A percentile compares a stretch with the other conserved stretches of the same genome.
phyloP scores from a whole-genome alignment of 2,797 vertebrate species.

The Sphenopsis melanotis region DNA sequence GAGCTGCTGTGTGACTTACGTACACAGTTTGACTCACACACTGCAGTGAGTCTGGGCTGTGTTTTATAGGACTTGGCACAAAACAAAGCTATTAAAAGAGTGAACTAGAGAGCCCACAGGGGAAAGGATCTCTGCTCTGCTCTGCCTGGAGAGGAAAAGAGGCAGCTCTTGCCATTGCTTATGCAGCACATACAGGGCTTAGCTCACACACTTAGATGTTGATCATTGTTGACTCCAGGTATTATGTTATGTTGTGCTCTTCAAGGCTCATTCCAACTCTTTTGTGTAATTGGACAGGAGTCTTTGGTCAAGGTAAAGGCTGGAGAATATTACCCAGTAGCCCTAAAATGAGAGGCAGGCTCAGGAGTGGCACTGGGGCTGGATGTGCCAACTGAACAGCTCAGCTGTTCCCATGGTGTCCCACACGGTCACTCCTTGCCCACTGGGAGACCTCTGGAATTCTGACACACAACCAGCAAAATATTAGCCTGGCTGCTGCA shows the following conservation, averaged over 20 bases:
- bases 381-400: not conserved
- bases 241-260: rapidly evolving
- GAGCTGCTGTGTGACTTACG: not conserved
- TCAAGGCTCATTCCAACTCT: not conserved
- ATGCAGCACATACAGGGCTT: not conserved
- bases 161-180: rapidly evolving
- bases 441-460: not conserved
- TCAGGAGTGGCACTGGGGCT: not conserved
- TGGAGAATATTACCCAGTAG: not conserved
- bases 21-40: not conserved
- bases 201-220: not conserved
- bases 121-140: not conserved
- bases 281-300: not conserved
- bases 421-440: not conserved
- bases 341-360: rapidly evolving
- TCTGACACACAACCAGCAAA: not conserved
- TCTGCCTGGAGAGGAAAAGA: not conserved
- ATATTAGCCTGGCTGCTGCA: not conserved
- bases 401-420: not conserved
- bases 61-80: not conserved
- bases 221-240: not conserved
- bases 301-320: not conserved
- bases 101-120: not conserved
- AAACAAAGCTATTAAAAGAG: not conserved
- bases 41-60: not conserved